Evolutionary conservation across 1,140 invertebrate species (phyloP).

Genomic region (Drosophila bocki): DNA sequence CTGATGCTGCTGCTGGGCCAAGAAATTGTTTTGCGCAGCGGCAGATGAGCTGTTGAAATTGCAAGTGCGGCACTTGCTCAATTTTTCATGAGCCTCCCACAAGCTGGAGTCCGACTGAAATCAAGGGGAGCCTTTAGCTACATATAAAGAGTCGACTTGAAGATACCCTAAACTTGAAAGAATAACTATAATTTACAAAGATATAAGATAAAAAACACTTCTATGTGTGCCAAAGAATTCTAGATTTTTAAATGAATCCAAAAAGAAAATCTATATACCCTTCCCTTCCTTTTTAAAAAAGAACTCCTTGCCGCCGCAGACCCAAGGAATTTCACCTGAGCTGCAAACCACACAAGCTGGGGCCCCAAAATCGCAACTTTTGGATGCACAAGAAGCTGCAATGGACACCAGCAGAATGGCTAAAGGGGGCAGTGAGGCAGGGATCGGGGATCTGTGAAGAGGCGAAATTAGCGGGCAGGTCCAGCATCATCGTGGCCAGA

Average conservation of each 20-base stretch:
- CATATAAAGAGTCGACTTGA: not conserved
- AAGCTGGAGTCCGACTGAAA: slow-evolving; percentile 31
- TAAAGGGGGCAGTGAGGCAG: not conserved
- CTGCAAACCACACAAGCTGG: slow-evolving; percentile 61
- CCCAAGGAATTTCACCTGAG: slow-evolving; percentile 32
- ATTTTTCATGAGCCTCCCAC: slow-evolving; percentile 83
- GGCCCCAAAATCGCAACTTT: slow-evolving; percentile 31
- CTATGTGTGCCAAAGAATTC: too few species aligned
- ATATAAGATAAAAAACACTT: not conserved
- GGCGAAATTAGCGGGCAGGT: slow-evolving; percentile 74
- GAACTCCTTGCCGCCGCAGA: not conserved
- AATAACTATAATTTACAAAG: not conserved
- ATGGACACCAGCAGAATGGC: not conserved
- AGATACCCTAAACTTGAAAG: not conserved
- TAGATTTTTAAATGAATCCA: too few species aligned
- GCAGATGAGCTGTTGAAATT: slow-evolving; percentile 81
- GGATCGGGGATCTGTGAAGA: slow-evolving; percentile 67
- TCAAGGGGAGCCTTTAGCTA: not conserved
- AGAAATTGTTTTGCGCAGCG: slow-evolving; percentile 72
- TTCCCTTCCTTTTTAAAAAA: not conserved
- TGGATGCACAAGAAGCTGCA: slow-evolving; percentile 35
- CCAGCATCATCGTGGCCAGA: slow-evolving; percentile 63
- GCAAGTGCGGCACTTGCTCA: slow-evolving; percentile 82
- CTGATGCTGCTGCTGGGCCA: slow-evolving; percentile 58
- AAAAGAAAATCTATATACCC: not conserved